Conservation (phyloP, 2,888 invertebrate species). For the Scaptomyza tumidula region DNA sequence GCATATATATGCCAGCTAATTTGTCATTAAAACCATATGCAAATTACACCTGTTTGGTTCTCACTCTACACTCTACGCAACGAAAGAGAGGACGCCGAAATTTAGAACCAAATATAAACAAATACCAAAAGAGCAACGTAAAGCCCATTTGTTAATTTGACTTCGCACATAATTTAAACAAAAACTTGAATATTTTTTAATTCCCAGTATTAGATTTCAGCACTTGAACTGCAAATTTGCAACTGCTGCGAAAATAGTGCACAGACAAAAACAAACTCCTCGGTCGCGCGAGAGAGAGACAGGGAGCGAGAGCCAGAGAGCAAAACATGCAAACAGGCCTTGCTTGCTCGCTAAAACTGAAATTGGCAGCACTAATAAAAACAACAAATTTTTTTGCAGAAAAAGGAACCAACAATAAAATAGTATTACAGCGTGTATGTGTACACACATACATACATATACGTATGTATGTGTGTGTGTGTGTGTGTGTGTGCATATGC, state of each 20-base stretch:
- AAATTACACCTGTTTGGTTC: constrained; percentile 3
- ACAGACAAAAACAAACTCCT: constrained; percentile 37
- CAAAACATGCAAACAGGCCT: constrained; percentile 29
- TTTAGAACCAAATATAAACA: not conserved
- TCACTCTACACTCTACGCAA: not conserved
- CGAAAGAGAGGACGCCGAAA: not conserved
- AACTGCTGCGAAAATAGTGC: constrained; percentile 31
- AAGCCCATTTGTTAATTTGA: too few relatives aligned
- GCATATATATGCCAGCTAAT: not conserved
- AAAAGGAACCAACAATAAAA: constrained; percentile 60
- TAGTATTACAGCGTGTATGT: constrained; percentile 11
- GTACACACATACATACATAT: not conserved
- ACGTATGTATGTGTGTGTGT: not conserved
- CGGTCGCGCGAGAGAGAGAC: constrained; percentile 2
- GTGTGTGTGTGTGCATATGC: not conserved
- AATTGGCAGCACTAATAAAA: constrained; percentile 63
- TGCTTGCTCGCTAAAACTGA: constrained; percentile 29
- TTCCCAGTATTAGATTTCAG: not conserved
- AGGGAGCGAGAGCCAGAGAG: constrained; percentile 2
- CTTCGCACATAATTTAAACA: too few relatives aligned
- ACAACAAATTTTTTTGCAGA: constrained; percentile 62
- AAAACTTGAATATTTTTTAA: too few relatives aligned
- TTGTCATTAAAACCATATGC: not conserved
- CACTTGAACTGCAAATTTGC: constrained; percentile 16
- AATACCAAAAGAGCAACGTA: not conserved